Evolutionary conservation across 2,888 invertebrate species (phyloP).

Genomic region (Hedychridium roseum): DNA sequence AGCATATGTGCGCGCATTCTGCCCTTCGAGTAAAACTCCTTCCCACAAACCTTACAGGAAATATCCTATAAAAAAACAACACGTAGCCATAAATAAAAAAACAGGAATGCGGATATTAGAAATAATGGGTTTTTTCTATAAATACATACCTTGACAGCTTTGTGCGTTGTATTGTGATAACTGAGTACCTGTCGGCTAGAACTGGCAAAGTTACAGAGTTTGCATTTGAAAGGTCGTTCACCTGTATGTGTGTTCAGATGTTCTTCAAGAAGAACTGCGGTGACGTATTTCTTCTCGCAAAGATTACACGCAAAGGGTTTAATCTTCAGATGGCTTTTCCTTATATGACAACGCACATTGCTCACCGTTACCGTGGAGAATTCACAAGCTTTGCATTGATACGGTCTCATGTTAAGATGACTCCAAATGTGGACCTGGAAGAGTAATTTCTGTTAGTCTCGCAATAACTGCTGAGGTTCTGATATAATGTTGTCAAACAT

Average conservation of each 20-base stretch:
- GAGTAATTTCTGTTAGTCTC: not conserved
- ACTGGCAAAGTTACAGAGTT: constrained; percentile 43
- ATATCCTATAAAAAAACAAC: constrained; percentile 38
- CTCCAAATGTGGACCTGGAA: constrained; percentile 52
- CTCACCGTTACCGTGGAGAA: constrained; percentile 52
- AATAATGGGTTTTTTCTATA: not conserved
- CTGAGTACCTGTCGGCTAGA: constrained; percentile 48
- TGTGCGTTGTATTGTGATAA: constrained; percentile 49
- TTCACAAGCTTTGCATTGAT: constrained; percentile 46
- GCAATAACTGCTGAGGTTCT: not conserved
- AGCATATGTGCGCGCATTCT: constrained; percentile 50
- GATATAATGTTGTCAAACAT: constrained; percentile 3
- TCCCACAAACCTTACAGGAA: constrained; percentile 45
- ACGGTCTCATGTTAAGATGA: constrained; percentile 53
- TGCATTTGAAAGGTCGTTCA: constrained; percentile 43
- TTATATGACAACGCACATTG: constrained; percentile 52
- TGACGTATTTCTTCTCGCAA: constrained; percentile 47
- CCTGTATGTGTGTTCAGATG: constrained; percentile 54
- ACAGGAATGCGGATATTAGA: constrained; percentile 2
- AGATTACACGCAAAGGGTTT: constrained; percentile 49
- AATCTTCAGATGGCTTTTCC: constrained; percentile 54
- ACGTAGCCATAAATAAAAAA: not conserved
- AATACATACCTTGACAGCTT: constrained; percentile 40
- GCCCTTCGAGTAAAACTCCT: constrained; percentile 46
- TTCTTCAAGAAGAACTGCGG: constrained; percentile 47